Evolutionary conservation across 2,113 vertebrate genomes (phyloP).

Genomic region (Mus musculus): DNA sequence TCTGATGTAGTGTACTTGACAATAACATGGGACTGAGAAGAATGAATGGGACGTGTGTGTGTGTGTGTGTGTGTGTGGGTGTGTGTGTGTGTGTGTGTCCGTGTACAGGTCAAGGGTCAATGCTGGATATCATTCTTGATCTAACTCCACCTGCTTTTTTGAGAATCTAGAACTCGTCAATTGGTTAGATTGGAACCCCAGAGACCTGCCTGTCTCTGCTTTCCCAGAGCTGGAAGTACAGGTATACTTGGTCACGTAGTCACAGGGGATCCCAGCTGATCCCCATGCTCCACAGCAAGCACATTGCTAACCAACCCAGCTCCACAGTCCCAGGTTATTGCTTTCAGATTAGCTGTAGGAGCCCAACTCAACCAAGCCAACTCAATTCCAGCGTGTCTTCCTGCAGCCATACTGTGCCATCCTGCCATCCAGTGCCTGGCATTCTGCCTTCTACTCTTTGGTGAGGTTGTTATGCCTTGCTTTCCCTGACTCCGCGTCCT

Average conservation of each 20-base stretch:
- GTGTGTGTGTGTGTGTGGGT: background rate
- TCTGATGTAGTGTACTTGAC: background rate
- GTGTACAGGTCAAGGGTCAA: background rate
- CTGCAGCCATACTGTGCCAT: background rate
- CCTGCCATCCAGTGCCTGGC: background rate
- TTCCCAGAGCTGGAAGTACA: background rate
- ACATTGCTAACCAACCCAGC: background rate
- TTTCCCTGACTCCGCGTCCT: too few relatives aligned
- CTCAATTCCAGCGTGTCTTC: background rate
- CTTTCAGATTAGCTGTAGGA: background rate
- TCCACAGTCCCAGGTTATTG: background rate
- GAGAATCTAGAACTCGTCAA: background rate
- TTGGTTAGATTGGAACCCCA: background rate
- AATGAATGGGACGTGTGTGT: background rate
- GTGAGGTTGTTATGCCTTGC: background rate
- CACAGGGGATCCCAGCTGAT: background rate
- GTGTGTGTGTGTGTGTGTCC: background rate
- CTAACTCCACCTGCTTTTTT: background rate
- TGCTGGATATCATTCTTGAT: background rate
- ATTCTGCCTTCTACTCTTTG: background rate
- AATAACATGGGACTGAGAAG: background rate
- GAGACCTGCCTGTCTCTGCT: too few relatives aligned
- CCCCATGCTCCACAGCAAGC: background rate
- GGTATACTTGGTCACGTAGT: background rate
- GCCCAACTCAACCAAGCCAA: background rate